A percentile compares a stretch with the other conserved stretches of the same genome.
Evolutionary conservation across 2,888 invertebrate species (phyloP).

Genomic region (Drosophila niveifrons): DNA sequence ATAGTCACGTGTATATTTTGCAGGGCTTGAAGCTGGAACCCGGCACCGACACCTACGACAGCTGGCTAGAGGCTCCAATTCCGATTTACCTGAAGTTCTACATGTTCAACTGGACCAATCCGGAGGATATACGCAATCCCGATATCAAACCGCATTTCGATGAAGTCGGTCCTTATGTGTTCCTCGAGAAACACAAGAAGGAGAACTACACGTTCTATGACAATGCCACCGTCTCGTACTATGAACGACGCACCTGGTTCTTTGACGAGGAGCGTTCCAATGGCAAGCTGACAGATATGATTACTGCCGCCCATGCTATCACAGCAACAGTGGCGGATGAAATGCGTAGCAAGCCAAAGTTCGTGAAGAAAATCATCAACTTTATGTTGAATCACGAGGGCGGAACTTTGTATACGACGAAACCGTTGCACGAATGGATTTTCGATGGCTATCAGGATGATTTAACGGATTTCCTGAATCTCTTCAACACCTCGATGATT

Average conservation of each 20-base stretch:
- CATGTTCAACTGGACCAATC: slow-evolving; percentile 93
- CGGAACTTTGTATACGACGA: slow-evolving; percentile 87
- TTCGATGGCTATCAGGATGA: slow-evolving; percentile 94
- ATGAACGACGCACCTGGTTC: slow-evolving; percentile 91
- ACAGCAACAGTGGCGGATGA: slow-evolving; percentile 89
- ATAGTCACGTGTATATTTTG: background rate
- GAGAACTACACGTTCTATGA: slow-evolving; percentile 88
- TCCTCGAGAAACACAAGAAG: slow-evolving; percentile 84
- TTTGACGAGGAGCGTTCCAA: slow-evolving; percentile 89
- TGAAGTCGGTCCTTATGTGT: slow-evolving; percentile 89
- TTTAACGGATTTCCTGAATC: slow-evolving; percentile 87
- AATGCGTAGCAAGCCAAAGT: slow-evolving; percentile 85
- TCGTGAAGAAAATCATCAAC: slow-evolving; percentile 86
- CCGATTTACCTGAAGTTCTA: slow-evolving; percentile 92
- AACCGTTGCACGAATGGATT: slow-evolving; percentile 89
- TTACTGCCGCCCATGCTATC: slow-evolving; percentile 92
- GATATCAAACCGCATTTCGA: slow-evolving; percentile 88
- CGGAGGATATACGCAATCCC: slow-evolving; percentile 86
- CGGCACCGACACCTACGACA: slow-evolving; percentile 88
- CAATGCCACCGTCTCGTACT: slow-evolving; percentile 91
- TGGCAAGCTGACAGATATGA: slow-evolving; percentile 88
- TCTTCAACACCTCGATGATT: slow-evolving; percentile 85
- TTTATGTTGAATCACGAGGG: slow-evolving; percentile 87
- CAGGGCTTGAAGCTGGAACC: slow-evolving; percentile 89
- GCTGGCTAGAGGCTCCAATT: slow-evolving; percentile 93